Evolutionary conservation across 30 jellyfish, hydroid and myxozoan genomes (phyloP), one percentile per base, ranked within the genome.

Genomic region (Nemopilema nomurai): DNA sequence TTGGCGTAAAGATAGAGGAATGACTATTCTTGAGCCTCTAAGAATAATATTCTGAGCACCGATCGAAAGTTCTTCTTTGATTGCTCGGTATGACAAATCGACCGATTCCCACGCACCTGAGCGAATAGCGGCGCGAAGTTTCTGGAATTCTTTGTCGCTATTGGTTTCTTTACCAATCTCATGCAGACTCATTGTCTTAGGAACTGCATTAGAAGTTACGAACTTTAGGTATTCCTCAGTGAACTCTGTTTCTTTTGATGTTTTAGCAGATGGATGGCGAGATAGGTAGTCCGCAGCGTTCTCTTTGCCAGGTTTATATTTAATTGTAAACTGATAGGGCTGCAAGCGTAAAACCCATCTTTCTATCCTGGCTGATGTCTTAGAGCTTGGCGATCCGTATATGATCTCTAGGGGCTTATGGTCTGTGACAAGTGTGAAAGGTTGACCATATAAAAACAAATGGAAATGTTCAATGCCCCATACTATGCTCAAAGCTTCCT

Each of bases 281-380:
- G 68, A n/a, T 69, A 79, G 19, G 31, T 69, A 67, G 51, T 81
- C 90, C 9, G 90, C 90, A 20, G 23, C 78, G 62, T 63, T 77
- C 29, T 77, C 52, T 26, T 53, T 20, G 52, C 77, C 77, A 20
- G 25, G 52, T 62, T 77, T 73, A 73, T 77, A 77, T 51, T 51
- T 77, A 67, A 77, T 22, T 51, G n/a, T 76, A 63, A 77, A 77
- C 63, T 63, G 23, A 80, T 80, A 80, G 72, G 81, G 81, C 49
- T 80, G 89, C 18, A 62, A 51, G 0, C 89, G 23, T 28, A 80
- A 41, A 0, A 80, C 89, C 89, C 89, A 80, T 62, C 81, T 18
- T 26, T 65, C 88, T 51, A 78, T 53, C 16, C 79, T 81, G 1
- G 89, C 89, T 9, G 89, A 71, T 62, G 89, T 82, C 81, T 80